Conservation (phyloP, 2,888 invertebrate genomes). For the Matsumyia berberina region DNA sequence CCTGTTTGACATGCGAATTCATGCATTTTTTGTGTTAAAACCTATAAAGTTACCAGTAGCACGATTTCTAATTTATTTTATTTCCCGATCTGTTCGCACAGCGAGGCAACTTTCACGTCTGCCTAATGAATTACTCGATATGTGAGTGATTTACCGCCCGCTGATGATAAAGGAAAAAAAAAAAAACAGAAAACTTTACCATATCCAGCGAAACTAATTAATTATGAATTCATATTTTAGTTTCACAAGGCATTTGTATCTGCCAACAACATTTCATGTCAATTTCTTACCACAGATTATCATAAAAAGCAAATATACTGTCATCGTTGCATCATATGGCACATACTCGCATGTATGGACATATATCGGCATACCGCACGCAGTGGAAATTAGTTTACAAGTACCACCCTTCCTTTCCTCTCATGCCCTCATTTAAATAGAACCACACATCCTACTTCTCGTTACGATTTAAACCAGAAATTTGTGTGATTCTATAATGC, state of each 20-base stretch:
- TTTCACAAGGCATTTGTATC: neutral
- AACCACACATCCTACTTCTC: slow-evolving; percentile 1
- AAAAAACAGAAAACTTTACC: neutral
- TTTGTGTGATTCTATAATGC: neutral
- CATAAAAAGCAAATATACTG: slow-evolving; percentile 4
- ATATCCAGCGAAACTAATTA: neutral
- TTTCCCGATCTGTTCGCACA: no score
- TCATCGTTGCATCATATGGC: neutral
- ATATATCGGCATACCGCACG: neutral
- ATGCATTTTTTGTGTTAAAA: no score
- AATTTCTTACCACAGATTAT: slow-evolving; percentile 1
- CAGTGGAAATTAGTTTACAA: neutral
- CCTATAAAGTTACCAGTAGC: no score
- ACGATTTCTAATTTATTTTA: no score
- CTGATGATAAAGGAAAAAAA: neutral
- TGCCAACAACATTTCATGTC: neutral
- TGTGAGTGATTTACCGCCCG: neutral
- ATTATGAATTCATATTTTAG: neutral
- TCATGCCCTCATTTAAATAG: neutral
- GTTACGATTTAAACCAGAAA: neutral
- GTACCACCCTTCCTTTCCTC: neutral
- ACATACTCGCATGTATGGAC: no score
- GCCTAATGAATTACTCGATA: neutral
- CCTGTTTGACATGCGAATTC: no score
- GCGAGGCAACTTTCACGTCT: neutral